Conservation (phyloP, 2,888 invertebrate genomes). For the Cephus pygmeus region DNA sequence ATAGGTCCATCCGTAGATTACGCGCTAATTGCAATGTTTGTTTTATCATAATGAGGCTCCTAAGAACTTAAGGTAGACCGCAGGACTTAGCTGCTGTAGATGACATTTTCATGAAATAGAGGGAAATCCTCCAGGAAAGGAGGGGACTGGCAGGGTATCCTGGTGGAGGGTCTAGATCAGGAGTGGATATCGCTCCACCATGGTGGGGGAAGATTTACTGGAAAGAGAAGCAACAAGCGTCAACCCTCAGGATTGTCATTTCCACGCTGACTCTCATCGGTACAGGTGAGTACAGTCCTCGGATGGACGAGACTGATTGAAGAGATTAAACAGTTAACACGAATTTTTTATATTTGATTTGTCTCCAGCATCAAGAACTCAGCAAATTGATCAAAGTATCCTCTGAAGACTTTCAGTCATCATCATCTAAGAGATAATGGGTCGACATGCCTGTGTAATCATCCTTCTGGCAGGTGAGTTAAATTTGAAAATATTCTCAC, state of each 20-base stretch:
- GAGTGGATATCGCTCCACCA: neutral
- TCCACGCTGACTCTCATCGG: conserved; percentile 36
- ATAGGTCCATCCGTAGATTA: neutral
- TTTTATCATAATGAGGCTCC: neutral
- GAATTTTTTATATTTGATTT: neutral
- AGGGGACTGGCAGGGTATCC: neutral
- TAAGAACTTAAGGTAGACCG: neutral
- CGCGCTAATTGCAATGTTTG: neutral
- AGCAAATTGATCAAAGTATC: neutral
- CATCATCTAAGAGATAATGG: conserved; percentile 7
- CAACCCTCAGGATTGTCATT: conserved; percentile 42
- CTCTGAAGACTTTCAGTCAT: neutral
- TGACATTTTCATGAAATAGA: neutral
- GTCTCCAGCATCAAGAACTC: neutral
- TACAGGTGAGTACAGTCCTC: conserved; percentile 35
- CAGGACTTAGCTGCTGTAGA: neutral
- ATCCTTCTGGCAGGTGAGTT: conserved; percentile 47
- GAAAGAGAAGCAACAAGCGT: conserved; percentile 33
- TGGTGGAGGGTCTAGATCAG: neutral
- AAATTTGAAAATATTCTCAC: neutral
- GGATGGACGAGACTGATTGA: neutral
- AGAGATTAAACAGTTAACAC: neutral
- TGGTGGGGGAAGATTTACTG: conserved; percentile 38
- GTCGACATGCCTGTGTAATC: conserved; percentile 35
- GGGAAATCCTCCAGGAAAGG: neutral